Base-by-base conservation (phyloP, 2,888 invertebrate genomes). In the Rhyacophila evoluta region DNA sequence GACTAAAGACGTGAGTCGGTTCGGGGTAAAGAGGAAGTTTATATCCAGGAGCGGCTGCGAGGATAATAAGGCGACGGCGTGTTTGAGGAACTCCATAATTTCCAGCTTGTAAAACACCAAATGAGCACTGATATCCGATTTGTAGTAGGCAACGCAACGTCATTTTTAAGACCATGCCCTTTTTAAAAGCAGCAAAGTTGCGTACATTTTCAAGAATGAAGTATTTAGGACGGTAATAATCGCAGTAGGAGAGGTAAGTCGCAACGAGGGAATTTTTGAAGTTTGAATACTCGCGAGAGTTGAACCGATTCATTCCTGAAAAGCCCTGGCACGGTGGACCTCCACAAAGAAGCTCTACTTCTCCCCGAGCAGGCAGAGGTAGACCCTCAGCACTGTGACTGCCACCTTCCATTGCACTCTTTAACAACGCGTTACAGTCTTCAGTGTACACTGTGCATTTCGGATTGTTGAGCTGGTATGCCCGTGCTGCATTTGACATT, bases 321-420 rank as follows among this genome's bases (percentile, higher is more conserved):
- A 96, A 97, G 2, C 96, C 96, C 86, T 97, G 96, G 85, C 96
- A 97, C 0, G 96, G 96, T 0, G 96, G 96, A 0, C 96, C 96
- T 8, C 96, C 97, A 84, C 95, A 95, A 33, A 97, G 86, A 79
- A 97, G 86, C 84, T 97, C 95, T 0, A 97, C 95, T 80, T 96
- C 94, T 0, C 95, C 95, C 84, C 92, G 94, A 85, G 89, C 87
- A 0, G 96, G 96, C 55, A 96, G 87, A 8, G 87, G 87, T 82
- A 91, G 88, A 0, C 91, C 91, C 15, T 87, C 87, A 1, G 85
- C 85, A 77, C 90, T 89, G 80, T 88, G 89, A 25, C 86, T 85
- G 4, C 89, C 88, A 1, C 92, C 92, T n/a, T 92, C 87, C 87
- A 96, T 92, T 0, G 92, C 94, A 77, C 91, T 89, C 81, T 89